Evolutionary conservation across 2,888 invertebrate species (phyloP).

Genomic region (Acrobasis suavella): DNA sequence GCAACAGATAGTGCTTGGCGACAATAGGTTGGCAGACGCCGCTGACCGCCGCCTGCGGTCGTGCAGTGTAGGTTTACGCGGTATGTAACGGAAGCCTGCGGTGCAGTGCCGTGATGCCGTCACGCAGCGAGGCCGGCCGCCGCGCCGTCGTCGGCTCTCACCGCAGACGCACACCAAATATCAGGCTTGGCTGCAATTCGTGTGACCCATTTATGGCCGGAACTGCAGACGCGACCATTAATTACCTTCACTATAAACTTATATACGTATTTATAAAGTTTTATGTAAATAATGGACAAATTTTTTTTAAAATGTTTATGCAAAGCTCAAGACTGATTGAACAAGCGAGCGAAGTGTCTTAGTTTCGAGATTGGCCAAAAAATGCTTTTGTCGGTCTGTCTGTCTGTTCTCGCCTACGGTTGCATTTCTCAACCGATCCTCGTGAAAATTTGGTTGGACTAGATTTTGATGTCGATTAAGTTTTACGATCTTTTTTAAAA

Average conservation of each 20-base stretch:
- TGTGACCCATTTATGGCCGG: slow-evolving; percentile 14
- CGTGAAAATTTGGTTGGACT: too few species aligned
- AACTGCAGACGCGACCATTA: not conserved
- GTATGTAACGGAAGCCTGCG: slow-evolving; percentile 53
- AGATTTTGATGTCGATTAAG: too few species aligned
- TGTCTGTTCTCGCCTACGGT: too few species aligned
- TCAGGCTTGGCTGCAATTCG: not conserved
- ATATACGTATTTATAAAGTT: too few species aligned
- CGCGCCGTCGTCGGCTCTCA: slow-evolving; percentile 33
- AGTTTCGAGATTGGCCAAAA: too few species aligned
- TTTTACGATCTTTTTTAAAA: too few species aligned
- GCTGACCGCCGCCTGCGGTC: slow-evolving; percentile 33
- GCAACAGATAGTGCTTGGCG: slow-evolving; percentile 32
- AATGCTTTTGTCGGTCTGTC: too few species aligned
- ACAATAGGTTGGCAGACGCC: slow-evolving; percentile 31
- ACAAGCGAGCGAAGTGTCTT: too few species aligned
- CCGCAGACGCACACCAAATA: slow-evolving; percentile 17
- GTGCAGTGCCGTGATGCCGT: slow-evolving; percentile 51
- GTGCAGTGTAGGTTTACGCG: slow-evolving; percentile 56
- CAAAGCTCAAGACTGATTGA: too few species aligned
- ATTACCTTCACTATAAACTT: not conserved
- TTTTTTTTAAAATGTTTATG: too few species aligned
- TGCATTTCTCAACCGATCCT: too few species aligned
- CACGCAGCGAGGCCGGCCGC: slow-evolving; percentile 33
- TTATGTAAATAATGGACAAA: too few species aligned